A percentile compares a stretch with the other conserved stretches of the same genome.
phyloP scores from a whole-genome alignment of 2,888 invertebrate genomes.

The Mesorhabditis belari region DNA sequence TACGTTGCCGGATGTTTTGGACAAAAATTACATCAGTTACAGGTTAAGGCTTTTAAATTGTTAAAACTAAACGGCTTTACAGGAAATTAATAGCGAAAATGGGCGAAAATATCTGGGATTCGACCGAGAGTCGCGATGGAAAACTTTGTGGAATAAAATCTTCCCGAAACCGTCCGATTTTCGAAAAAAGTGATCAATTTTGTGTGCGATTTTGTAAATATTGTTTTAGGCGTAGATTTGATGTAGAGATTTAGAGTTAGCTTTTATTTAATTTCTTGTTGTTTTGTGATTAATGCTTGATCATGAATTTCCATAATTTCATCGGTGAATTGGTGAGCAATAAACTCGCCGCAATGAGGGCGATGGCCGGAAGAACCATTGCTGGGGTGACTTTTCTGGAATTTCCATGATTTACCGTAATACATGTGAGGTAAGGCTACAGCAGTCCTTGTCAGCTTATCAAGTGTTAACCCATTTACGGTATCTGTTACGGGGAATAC shows the following conservation, averaged over 20 bases:
- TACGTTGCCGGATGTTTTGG: constrained; percentile 43
- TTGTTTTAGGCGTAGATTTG: background rate
- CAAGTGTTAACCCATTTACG: no score
- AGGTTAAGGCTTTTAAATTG: constrained; percentile 5
- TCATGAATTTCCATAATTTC: constrained; percentile 34
- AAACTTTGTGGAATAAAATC: background rate
- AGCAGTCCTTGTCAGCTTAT: no score
- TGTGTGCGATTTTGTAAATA: no score
- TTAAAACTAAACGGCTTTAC: background rate
- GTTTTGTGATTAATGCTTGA: constrained; percentile 23
- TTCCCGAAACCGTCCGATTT: background rate
- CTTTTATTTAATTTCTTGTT: no score
- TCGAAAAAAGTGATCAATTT: no score
- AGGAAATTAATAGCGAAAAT: background rate
- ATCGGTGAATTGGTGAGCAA: constrained; percentile 17
- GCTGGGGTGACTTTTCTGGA: constrained; percentile 23
- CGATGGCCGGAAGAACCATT: constrained; percentile 31
- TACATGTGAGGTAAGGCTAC: background rate
- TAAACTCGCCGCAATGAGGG: constrained; percentile 18
- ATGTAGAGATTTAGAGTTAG: background rate
- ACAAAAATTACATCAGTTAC: constrained; percentile 25
- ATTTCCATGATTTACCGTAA: background rate
- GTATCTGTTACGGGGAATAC: no score
- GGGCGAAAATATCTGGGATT: background rate
- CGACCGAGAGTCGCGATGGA: background rate